phyloP scores from a whole-genome alignment of 2,113 vertebrate species.

The Gadus chalcogrammus region DNA sequence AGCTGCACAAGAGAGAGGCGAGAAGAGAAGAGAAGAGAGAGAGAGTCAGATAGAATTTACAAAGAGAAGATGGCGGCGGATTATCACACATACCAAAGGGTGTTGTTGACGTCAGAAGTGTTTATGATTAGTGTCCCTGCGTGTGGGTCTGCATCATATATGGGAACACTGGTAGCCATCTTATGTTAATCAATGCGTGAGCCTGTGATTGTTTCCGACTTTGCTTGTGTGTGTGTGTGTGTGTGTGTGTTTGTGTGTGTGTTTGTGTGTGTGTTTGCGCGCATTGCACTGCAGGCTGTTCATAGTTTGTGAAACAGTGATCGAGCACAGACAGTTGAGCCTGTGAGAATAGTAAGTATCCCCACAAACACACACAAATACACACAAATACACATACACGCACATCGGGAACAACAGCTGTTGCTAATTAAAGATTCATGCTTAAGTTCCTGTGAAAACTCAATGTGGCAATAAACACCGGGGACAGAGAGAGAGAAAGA shows the following conservation, averaged over 20 bases:
- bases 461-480: conserved; percentile 58
- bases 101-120: conserved; percentile 28
- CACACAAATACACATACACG: conserved; percentile 37
- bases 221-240: conserved; percentile 44
- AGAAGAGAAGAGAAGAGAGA: not conserved
- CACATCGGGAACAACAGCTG: conserved; percentile 57
- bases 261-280: conserved; percentile 40
- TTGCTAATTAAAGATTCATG: conserved; percentile 73
- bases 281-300: conserved; percentile 35
- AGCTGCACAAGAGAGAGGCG: conserved; percentile 53
- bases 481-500: conserved; percentile 40
- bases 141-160: conserved; percentile 40
- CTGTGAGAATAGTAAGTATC: conserved; percentile 59
- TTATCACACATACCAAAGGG: not conserved
- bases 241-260: conserved; percentile 20
- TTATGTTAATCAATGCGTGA: conserved; percentile 1
- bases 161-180: not conserved
- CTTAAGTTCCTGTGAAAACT: conserved; percentile 71
- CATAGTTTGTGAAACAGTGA: conserved; percentile 50
- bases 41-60: conserved; percentile 27
- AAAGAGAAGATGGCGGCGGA: conserved; percentile 5
- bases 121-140: conserved; percentile 47
- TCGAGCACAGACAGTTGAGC: conserved; percentile 56
- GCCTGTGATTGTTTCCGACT: conserved; percentile 45
- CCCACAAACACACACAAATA: conserved; percentile 31